phyloP scores from a whole-genome alignment of 2,113 vertebrate species.

The Hypomesus transpacificus region DNA sequence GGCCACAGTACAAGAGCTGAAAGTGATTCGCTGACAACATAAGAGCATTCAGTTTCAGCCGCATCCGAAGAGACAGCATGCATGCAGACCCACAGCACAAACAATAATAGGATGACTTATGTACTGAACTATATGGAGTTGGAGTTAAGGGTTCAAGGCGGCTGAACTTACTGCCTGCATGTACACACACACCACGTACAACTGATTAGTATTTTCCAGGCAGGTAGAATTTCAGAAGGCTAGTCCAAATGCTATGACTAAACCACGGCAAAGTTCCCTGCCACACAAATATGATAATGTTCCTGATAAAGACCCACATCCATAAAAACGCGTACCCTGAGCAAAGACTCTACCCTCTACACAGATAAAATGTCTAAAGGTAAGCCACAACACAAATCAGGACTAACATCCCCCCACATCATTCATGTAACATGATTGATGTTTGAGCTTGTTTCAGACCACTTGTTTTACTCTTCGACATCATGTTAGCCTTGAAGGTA shows the following conservation, averaged over 20 bases:
- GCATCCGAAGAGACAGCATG: background rate
- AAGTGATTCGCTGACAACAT: too few relatives aligned
- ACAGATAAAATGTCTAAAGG: constrained; percentile 16
- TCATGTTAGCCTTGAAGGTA: background rate
- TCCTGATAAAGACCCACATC: constrained; percentile 13
- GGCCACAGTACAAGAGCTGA: too few relatives aligned
- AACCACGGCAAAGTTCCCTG: constrained; percentile 30
- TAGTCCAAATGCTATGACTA: constrained; percentile 16
- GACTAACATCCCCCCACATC: background rate
- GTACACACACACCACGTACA: background rate
- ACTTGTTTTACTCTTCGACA: constrained; percentile 3
- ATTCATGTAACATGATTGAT: constrained; percentile 5
- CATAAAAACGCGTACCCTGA: constrained; percentile 2
- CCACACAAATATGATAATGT: constrained; percentile 14
- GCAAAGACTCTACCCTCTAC: background rate
- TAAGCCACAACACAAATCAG: background rate
- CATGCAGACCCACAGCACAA: background rate
- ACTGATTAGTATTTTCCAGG: background rate
- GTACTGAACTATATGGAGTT: background rate
- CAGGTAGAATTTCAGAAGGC: constrained; percentile 2
- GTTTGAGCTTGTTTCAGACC: constrained; percentile 3
- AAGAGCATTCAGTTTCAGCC: background rate
- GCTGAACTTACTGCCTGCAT: background rate
- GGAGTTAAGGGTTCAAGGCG: too few relatives aligned
- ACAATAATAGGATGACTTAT: background rate